A percentile compares a stretch with the other conserved stretches of the same genome.
Evolutionary conservation across 92 coral and sea anemone species (phyloP).

Genomic region (Ricordea florida): DNA sequence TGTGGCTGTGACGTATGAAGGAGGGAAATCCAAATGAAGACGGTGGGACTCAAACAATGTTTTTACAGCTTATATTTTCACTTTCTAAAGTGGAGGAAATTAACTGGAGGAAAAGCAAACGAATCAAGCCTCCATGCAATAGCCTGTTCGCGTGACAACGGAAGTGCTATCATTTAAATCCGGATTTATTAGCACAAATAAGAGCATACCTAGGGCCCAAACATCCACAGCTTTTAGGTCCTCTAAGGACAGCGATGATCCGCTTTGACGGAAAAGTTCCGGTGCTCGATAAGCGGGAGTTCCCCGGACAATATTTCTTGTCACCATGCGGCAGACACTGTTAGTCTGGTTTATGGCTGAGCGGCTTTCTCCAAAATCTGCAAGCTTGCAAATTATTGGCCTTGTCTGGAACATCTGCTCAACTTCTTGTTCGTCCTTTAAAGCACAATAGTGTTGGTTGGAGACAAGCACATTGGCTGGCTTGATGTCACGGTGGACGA

Average conservation of each 20-base stretch:
- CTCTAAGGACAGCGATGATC: neutral
- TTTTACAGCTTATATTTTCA: too few relatives aligned
- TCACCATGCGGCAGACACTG: neutral
- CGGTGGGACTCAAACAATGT: too few relatives aligned
- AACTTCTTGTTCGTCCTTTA: neutral
- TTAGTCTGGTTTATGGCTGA: slow-evolving; percentile 15
- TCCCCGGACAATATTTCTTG: slow-evolving; percentile 11
- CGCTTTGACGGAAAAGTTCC: slow-evolving; percentile 10
- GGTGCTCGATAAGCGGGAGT: slow-evolving; percentile 34
- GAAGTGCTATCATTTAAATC: too few relatives aligned
- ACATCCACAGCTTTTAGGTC: slow-evolving; percentile 30
- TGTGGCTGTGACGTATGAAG: too few relatives aligned
- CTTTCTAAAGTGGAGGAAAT: too few relatives aligned
- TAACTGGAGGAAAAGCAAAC: too few relatives aligned
- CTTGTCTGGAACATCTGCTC: neutral
- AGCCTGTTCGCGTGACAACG: too few relatives aligned
- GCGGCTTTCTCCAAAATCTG: slow-evolving; percentile 41
- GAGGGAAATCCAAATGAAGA: too few relatives aligned
- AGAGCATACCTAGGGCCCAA: slow-evolving; percentile 35
- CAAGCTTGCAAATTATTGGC: slow-evolving; percentile 17
- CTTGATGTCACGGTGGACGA: slow-evolving; percentile 24
- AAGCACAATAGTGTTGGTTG: slow-evolving; percentile 17
- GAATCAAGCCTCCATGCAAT: too few relatives aligned
- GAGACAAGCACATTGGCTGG: slow-evolving; percentile 15
- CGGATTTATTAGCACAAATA: slow-evolving; percentile 26